phyloP scores from a whole-genome alignment of 2,888 invertebrate species.

The Uloborus plumipes region DNA sequence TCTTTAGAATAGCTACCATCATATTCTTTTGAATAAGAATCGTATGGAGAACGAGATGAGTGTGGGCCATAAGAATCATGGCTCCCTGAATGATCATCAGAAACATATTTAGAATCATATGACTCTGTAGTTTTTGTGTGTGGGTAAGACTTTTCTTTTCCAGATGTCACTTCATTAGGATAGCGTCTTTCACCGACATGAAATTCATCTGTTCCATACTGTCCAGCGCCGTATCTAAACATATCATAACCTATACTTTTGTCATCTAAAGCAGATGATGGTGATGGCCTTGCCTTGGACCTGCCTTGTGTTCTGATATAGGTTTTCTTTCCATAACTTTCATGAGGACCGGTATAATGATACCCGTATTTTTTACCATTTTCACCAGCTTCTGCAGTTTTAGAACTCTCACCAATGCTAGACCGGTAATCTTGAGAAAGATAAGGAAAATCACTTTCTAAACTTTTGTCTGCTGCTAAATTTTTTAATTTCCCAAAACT shows the following conservation, averaged over 20 bases:
- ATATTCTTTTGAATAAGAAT: neutral
- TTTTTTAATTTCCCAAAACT: slow-evolving; percentile 29
- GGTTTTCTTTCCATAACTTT: slow-evolving; percentile 45
- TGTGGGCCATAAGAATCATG: neutral
- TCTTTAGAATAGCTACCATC: neutral
- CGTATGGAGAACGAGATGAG: neutral
- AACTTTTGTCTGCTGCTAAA: neutral
- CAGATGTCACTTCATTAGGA: slow-evolving; percentile 49
- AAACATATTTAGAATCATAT: neutral
- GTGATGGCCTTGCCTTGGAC: neutral
- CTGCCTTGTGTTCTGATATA: slow-evolving; percentile 21
- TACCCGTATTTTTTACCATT: slow-evolving; percentile 18
- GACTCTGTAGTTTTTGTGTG: slow-evolving; percentile 4
- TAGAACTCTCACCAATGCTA: neutral
- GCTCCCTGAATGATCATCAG: neutral
- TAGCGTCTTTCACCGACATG: slow-evolving; percentile 9
- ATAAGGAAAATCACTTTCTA: neutral
- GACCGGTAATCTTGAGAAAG: slow-evolving; percentile 1
- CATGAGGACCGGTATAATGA: slow-evolving; percentile 49
- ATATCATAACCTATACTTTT: slow-evolving; percentile 23
- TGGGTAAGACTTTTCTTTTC: neutral
- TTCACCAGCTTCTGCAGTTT: neutral
- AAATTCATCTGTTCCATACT: slow-evolving; percentile 43
- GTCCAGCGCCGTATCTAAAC: slow-evolving; percentile 46
- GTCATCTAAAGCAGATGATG: neutral